Conservation (phyloP, 2,797 vertebrate genomes). For the Lates japonicus region DNA sequence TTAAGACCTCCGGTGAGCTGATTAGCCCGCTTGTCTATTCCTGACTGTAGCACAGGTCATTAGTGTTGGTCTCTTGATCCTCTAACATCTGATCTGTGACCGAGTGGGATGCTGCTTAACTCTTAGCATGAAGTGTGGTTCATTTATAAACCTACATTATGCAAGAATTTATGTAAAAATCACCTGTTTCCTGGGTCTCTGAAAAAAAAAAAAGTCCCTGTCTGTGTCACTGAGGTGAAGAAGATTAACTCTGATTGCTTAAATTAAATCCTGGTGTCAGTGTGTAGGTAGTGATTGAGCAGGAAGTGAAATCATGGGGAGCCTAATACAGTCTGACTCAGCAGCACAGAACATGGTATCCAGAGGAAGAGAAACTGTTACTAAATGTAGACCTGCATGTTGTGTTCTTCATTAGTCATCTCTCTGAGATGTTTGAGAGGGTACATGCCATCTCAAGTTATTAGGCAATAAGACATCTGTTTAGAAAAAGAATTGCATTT, state of each 20-base stretch:
- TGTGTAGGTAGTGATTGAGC: neutral
- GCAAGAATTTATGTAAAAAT: neutral
- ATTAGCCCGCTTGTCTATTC: conserved; percentile 69
- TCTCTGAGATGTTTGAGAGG: no score
- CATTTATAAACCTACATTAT: neutral
- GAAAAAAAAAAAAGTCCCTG: neutral
- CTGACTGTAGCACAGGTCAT: conserved; percentile 47
- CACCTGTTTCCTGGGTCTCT: neutral
- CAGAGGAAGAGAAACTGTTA: no score
- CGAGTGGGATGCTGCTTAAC: neutral
- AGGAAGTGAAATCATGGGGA: neutral
- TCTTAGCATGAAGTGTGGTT: neutral
- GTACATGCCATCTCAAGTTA: no score
- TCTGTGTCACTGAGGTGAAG: neutral
- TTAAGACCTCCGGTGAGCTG: conserved; percentile 55
- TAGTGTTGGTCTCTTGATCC: conserved; percentile 34
- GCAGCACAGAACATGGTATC: no score
- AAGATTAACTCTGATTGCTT: neutral
- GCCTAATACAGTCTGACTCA: neutral
- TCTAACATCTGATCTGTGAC: conserved; percentile 7
- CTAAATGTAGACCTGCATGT: no score
- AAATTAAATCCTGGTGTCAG: neutral
- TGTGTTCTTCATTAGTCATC: no score
- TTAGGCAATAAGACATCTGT: no score
- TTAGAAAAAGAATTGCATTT: no score